These are phyloP conservation scores for Cochlearius cochlearius DNA, from an alignment of 2,113 vertebrate species.

Conservation along the genomic window DNA sequence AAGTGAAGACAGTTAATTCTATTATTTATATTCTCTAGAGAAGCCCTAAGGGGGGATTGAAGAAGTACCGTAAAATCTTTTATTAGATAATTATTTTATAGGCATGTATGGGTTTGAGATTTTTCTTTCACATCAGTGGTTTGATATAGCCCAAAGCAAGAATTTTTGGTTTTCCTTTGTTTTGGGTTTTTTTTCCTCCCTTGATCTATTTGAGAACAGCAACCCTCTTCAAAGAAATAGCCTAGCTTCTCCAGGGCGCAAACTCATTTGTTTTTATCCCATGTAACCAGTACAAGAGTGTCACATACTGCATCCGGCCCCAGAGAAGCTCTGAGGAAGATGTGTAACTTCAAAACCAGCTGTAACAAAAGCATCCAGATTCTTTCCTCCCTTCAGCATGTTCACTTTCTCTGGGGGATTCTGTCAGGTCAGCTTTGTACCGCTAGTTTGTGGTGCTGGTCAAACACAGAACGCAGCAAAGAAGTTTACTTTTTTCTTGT, in stretches of 20 bases:
- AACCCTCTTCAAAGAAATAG: background rate
- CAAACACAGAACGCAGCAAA: background rate
- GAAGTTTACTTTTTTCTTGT: background rate
- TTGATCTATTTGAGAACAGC: background rate
- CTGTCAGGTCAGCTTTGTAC: constrained; percentile 7
- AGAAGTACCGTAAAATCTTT: background rate
- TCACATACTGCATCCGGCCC: background rate
- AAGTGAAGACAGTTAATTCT: background rate
- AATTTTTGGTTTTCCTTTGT: background rate
- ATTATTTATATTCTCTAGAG: background rate
- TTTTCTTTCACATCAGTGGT: background rate
- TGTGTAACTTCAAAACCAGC: background rate
- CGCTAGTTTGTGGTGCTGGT: background rate
- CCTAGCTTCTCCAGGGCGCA: background rate
- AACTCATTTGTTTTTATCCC: background rate
- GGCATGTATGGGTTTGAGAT: background rate
- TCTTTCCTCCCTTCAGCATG: background rate
- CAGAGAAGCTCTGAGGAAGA: background rate
- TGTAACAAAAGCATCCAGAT: constrained; percentile 13
- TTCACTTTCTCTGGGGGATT: background rate
- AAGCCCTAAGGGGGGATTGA: background rate
- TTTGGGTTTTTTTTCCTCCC: background rate
- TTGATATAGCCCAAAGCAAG: background rate
- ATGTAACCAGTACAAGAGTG: background rate
- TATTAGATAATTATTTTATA: background rate